phyloP scores from a whole-genome alignment of 1,140 invertebrate genomes.

The Tigriopus japonicus region DNA sequence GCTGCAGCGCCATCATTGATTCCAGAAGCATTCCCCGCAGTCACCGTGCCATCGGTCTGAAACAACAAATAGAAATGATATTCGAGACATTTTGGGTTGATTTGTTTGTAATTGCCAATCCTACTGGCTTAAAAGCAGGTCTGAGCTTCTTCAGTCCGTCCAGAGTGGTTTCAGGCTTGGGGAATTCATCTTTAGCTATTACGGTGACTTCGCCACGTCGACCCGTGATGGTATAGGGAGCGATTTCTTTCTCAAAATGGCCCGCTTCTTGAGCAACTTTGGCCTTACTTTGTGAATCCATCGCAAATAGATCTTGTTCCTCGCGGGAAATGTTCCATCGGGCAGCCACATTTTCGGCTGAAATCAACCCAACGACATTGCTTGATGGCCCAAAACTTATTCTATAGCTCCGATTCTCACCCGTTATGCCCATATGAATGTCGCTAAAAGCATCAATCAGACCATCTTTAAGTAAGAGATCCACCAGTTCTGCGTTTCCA shows the following conservation, averaged over 20 bases:
- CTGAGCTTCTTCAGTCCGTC: constrained; percentile 39
- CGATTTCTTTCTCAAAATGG: constrained; percentile 49
- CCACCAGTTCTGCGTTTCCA: constrained; percentile 41
- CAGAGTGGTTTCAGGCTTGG: constrained; percentile 36
- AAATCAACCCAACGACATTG: no score
- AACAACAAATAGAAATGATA: not conserved
- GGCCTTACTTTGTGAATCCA: constrained; percentile 47
- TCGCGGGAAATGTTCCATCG: constrained; percentile 43
- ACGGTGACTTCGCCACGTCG: constrained; percentile 33
- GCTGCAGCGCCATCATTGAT: constrained; percentile 73
- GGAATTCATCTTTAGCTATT: constrained; percentile 41
- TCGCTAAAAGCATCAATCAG: constrained; percentile 56
- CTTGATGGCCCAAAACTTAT: no score
- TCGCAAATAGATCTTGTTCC: constrained; percentile 54
- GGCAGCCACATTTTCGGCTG: constrained; percentile 50
- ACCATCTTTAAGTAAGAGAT: constrained; percentile 55
- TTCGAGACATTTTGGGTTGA: not conserved
- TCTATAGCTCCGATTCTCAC: constrained; percentile 24
- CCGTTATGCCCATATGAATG: constrained; percentile 64
- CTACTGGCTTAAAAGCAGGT: constrained; percentile 41
- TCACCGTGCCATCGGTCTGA: constrained; percentile 32
- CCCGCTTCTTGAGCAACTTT: constrained; percentile 40
- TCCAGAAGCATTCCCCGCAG: constrained; percentile 57
- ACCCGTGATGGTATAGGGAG: constrained; percentile 34
- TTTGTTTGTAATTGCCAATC: no score